Evolutionary conservation across 2,888 invertebrate species (phyloP), one percentile per base, ranked within the genome.

Genomic region (Cenopis cana): DNA sequence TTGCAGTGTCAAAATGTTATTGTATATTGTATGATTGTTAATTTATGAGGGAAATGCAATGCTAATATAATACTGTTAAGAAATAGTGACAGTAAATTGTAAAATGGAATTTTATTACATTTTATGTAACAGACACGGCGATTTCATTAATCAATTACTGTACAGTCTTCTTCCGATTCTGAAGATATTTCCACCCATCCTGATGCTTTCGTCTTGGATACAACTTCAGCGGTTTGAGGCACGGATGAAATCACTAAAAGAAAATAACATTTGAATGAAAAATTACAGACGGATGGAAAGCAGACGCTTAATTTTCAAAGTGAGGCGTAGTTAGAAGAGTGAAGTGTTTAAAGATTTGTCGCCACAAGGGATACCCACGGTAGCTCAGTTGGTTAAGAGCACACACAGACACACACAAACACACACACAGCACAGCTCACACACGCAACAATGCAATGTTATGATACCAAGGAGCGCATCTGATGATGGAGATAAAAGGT

Each of bases 131-230:
- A 82, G 81, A 82, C 68, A 75, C 36, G 73, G 54, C 68, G 74
- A 67, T 73, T 33, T 2, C 2, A 33, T 33, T 73, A 79, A 75
- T 77, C 77, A 69, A 81, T 75, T 80, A 78, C 68, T 69, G 73
- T 76, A 87, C 77, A 85, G 65, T 87, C 83, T 75, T 84, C 93
- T 49, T 90, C 93, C 4, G 93, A 93, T 71, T 89, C 93, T 72
- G 93, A 93, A 74, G 93, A 93, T 75, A 93, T 84, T 79, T 93
- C 93, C 79, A 93, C 90, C 93, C 93, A 93, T 69, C 84, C 79
- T 62, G 91, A 88, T 41, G 83, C 79, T 59, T 84, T 86, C 74
- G 86, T 82, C 74, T 89, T 89, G 5, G 81, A 77, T 60, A 86
- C 81, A 18, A 89, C 81, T 82, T 92, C 92, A 62, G 89, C 93